Base-by-base conservation (phyloP, 2,797 vertebrate genomes). In the Pseudochromis fuscus region DNA sequence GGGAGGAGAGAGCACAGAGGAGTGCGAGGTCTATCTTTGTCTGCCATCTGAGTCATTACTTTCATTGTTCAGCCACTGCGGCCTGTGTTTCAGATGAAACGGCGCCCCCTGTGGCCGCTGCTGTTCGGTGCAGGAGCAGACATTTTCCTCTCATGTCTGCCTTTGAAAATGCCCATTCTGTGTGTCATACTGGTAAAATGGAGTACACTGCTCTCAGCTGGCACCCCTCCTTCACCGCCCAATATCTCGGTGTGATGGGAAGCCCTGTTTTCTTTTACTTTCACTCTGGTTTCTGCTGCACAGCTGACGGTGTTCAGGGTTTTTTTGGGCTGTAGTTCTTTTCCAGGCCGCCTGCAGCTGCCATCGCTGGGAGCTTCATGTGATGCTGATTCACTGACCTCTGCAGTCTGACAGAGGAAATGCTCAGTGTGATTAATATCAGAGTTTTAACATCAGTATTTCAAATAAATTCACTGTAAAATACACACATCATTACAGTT, bases 181-280 rank as follows among this genome's bases (percentile, higher is more conserved):
- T 88, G 88, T 92, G 88, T 88, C 87, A 87, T 87, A 89, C 89
- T 91, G 88, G 89, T 86, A 90, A 92, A 90, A 91, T 90, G 88
- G 89, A 91, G 89, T 80, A 80, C 74, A 77, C 72, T 74, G 76
- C 72, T 84, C 76, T 75, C 60, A 49, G 71, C 37, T 83, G 73
- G 51, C 59, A 48, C 12, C 16, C 15, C 18, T 2, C 42, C 37
- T 61, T 40, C 61, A 49, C 65, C 25, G 5, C n/a, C 2, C 42
- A 44, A 37, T 30, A 30, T 37, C 40, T 28, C 24, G 12, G 24
- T 33, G 5, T 4, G 16, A 45, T 50, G 24, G 35, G 71, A 84
- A 6, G 8, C 30, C 3, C 6, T 27, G 12, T n/a, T 0, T 62
- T 52, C 73, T 38, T 18, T 23, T 23, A 5, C 19, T 11, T n/a